These are phyloP conservation scores for Eulacestoma nigropectus DNA, from an alignment of 2,113 vertebrate genomes.

Conservation along the genomic window DNA sequence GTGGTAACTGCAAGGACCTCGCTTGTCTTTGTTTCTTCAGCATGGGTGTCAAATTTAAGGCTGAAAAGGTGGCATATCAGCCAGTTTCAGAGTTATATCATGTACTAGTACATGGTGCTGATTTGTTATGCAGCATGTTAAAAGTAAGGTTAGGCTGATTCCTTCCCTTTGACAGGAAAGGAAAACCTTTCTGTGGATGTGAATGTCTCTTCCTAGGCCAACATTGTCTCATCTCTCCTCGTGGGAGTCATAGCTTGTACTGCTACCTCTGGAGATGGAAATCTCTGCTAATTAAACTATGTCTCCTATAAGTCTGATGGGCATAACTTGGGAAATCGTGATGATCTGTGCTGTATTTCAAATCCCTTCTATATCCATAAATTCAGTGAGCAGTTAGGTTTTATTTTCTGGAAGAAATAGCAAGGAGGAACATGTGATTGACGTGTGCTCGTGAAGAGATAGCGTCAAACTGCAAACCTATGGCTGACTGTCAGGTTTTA, in stretches of 20 bases:
- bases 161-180: neutral
- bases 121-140: neutral
- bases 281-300: neutral
- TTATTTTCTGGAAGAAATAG: neutral
- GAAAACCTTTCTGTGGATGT: neutral
- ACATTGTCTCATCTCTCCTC: neutral
- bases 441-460: neutral
- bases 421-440: neutral
- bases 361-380: neutral
- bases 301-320: neutral
- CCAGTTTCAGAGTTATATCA: neutral
- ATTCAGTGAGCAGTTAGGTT: neutral
- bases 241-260: neutral
- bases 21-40: neutral
- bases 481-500: neutral
- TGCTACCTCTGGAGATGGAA: neutral
- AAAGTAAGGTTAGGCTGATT: neutral
- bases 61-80: neutral
- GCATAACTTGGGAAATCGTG: neutral
- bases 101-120: neutral
- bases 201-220: neutral
- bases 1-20: neutral
- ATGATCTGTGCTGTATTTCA: neutral
- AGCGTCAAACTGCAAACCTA: neutral
- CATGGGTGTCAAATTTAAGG: neutral